Conservation (phyloP, 2,113 vertebrate genomes). For the Vulpes vulpes region DNA sequence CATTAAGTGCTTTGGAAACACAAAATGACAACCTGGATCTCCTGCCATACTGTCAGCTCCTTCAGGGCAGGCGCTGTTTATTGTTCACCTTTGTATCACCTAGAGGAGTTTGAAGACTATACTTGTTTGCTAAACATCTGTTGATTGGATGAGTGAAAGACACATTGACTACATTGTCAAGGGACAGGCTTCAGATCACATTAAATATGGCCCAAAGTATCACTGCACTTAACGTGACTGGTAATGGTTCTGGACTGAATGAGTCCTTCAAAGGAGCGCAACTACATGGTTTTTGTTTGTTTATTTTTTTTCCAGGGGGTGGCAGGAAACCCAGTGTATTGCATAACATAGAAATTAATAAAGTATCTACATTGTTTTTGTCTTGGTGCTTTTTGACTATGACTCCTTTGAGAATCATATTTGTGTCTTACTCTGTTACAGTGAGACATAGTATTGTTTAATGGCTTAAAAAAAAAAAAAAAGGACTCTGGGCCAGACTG, state of each 20-base stretch:
- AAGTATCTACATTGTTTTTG: neutral
- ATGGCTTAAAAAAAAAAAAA: neutral
- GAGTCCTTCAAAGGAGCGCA: neutral
- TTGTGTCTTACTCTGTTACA: neutral
- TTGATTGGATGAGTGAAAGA: neutral
- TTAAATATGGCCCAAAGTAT: neutral
- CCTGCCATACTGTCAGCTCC: neutral
- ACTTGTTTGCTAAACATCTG: neutral
- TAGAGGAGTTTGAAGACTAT: neutral
- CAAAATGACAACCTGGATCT: neutral
- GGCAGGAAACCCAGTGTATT: neutral
- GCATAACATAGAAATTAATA: neutral
- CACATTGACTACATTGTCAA: neutral
- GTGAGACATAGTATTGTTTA: neutral
- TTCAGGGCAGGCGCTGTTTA: neutral
- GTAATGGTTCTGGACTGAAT: neutral
- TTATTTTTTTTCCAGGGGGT: neutral
- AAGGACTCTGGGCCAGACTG: neutral
- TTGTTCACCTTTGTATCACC: neutral
- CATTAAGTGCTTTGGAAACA: neutral
- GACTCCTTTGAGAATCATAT: constrained; percentile 24
- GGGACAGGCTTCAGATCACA: neutral
- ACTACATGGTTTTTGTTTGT: neutral
- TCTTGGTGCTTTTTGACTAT: neutral
- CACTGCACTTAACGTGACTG: neutral